A percentile compares a stretch with the other conserved stretches of the same genome.
Evolutionary conservation across 2,797 vertebrate species (phyloP).

Genomic region (Pelochelys cantorii): DNA sequence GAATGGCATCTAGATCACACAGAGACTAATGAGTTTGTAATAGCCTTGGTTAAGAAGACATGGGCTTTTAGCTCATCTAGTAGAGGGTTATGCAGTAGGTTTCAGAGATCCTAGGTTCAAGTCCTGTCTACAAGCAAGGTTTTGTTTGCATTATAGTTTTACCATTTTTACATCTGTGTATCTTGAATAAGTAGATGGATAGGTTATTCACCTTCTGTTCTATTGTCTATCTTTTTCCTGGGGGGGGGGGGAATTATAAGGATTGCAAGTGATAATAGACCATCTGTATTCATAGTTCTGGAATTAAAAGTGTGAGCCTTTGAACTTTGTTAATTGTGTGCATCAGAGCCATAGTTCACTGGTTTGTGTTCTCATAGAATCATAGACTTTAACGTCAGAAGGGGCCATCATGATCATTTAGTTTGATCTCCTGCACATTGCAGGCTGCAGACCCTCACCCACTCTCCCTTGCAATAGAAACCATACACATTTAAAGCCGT

Average conservation of each 20-base stretch:
- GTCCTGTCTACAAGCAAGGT: no score
- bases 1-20: no score
- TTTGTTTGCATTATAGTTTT: neutral
- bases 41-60: no score
- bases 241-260: conserved; percentile 27
- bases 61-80: no score
- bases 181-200: conserved; percentile 39
- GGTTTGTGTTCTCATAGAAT: neutral
- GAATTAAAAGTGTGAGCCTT: conserved; percentile 28
- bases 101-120: no score
- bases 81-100: no score
- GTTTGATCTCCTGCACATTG: no score
- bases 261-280: conserved; percentile 18
- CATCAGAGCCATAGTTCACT: conserved; percentile 25
- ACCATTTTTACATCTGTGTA: conserved; percentile 34
- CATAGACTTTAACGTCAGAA: no score
- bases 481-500: conserved; percentile 48
- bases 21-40: no score
- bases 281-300: neutral
- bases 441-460: no score
- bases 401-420: no score
- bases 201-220: conserved; percentile 6
- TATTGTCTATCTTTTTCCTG: neutral
- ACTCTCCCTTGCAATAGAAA: neutral
- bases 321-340: conserved; percentile 47